These are phyloP conservation scores for Diceros bicornis DNA, from an alignment of 2,797 vertebrate species.

Conservation along the genomic window DNA sequence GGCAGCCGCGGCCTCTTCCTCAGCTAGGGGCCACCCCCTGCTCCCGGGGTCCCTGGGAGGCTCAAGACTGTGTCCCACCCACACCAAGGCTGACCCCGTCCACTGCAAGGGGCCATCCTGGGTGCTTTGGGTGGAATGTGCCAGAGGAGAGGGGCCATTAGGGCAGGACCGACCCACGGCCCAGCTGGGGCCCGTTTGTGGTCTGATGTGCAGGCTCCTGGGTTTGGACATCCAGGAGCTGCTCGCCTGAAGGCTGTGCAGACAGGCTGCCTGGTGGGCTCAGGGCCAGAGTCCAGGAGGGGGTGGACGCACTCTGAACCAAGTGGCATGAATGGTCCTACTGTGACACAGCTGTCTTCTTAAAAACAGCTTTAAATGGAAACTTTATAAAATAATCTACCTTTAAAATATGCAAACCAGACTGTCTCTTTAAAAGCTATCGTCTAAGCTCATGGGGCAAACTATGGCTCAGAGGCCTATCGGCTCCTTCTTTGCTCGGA, in stretches of 20 bases:
- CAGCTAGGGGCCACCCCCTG: not conserved
- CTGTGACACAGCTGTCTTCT: not conserved
- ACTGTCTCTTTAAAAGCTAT: not conserved
- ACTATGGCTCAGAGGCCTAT: not conserved
- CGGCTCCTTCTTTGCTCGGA: not conserved
- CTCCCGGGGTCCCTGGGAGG: not conserved
- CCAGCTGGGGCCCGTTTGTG: too few species aligned
- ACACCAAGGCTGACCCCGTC: not conserved
- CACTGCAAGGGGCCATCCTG: not conserved
- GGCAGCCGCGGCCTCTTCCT: too few species aligned
- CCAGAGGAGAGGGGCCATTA: too few species aligned
- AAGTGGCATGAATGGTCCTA: accelerated
- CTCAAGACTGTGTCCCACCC: not conserved
- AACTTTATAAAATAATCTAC: not conserved
- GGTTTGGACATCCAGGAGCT: too few species aligned
- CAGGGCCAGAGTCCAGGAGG: not conserved
- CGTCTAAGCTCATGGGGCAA: not conserved
- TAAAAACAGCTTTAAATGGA: not conserved
- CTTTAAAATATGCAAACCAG: not conserved
- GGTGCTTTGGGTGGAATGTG: not conserved
- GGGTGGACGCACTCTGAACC: not conserved
- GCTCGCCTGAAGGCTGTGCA: too few species aligned
- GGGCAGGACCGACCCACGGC: not conserved
- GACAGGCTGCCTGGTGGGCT: not conserved
- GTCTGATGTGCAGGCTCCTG: too few species aligned